These are phyloP conservation scores for Achatina immaculata DNA, from an alignment of 1,140 invertebrate genomes.

Conservation along the genomic window DNA sequence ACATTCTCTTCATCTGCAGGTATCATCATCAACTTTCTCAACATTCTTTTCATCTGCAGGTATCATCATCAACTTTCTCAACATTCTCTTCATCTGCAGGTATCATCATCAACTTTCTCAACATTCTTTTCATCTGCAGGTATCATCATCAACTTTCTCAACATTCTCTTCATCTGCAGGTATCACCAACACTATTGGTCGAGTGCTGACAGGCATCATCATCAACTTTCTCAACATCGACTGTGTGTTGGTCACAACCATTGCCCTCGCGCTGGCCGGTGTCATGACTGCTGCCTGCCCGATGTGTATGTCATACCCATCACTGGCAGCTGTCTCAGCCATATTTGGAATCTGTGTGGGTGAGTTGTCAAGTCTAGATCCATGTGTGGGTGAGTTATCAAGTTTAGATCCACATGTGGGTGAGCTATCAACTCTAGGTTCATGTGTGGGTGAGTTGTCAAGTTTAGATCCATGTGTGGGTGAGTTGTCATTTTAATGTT, in stretches of 20 bases:
- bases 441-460: no score
- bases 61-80: no score
- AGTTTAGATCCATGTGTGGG: no score
- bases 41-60: neutral
- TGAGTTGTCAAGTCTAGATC: no score
- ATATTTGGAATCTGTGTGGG: conserved; percentile 96
- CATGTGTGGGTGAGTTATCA: neutral
- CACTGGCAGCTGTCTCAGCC: conserved; percentile 86
- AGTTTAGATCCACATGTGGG: no score
- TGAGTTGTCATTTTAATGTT: no score
- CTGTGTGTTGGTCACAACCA: conserved; percentile 92
- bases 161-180: conserved; percentile 75
- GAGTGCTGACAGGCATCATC: conserved; percentile 74
- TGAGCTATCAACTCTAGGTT: no score
- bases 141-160: conserved; percentile 72
- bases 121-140: conserved; percentile 63
- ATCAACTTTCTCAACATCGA: conserved; percentile 78
- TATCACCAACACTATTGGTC: conserved; percentile 73
- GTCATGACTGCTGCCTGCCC: conserved; percentile 87
- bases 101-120: no score
- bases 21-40: neutral
- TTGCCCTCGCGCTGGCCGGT: conserved; percentile 91
- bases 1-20: no score
- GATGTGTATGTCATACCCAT: conserved; percentile 82
- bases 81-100: no score